Conservation (phyloP, 2,888 invertebrate genomes). For the Syrphus vitripennis region DNA sequence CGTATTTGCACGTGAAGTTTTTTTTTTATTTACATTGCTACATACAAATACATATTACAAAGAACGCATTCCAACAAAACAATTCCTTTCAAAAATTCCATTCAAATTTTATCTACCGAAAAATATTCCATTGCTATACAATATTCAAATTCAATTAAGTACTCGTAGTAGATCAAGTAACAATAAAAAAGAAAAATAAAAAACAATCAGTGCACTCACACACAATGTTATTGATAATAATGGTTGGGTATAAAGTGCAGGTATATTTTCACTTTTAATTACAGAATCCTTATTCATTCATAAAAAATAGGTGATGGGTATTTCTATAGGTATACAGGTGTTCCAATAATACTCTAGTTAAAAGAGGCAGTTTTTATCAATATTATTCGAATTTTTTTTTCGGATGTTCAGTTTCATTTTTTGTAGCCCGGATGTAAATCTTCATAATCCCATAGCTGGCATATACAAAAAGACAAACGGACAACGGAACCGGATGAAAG, state of each 20-base stretch:
- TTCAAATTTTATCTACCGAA: too few species aligned
- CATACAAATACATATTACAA: too few species aligned
- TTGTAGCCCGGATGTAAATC: constrained; percentile 35
- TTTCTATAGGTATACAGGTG: too few species aligned
- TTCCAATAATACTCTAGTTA: too few species aligned
- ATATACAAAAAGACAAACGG: constrained; percentile 9
- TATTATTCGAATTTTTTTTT: neutral
- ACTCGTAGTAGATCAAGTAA: neutral
- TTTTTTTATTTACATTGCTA: too few species aligned
- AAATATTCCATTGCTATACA: neutral
- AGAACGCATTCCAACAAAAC: too few species aligned
- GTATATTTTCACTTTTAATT: neutral
- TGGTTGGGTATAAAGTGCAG: too few species aligned
- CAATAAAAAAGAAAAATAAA: neutral
- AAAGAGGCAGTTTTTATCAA: neutral
- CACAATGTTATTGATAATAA: neutral
- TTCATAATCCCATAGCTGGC: constrained; percentile 41
- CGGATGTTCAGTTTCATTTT: neutral
- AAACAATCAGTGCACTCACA: neutral
- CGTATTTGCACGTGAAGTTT: too few species aligned
- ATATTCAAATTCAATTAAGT: neutral
- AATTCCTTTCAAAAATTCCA: too few species aligned
- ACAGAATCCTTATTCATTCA: neutral
- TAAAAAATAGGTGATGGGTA: too few species aligned
- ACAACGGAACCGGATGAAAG: constrained; percentile 22